These are phyloP conservation scores for Lacerta agilis DNA, from an alignment of 2,797 vertebrate genomes.

Conservation along the genomic window DNA sequence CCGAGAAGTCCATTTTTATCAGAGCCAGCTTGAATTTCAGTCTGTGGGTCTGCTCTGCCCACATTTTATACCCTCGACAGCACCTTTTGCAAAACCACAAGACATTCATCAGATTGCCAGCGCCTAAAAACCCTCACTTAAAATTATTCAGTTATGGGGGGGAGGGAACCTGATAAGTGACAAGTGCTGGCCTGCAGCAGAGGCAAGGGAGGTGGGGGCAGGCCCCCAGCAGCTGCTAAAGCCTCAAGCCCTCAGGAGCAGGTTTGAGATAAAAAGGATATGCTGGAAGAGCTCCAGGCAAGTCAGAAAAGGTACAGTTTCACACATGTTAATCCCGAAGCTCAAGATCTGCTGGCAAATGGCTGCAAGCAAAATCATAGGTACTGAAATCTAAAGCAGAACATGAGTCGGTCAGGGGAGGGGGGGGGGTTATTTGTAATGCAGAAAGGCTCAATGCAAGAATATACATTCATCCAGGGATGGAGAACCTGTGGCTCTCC, in stretches of 20 bases:
- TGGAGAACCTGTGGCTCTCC: no score
- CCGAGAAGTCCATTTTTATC: not conserved
- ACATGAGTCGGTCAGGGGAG: not conserved
- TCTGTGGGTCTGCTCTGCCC: constrained; percentile 12
- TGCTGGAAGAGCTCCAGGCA: constrained; percentile 20
- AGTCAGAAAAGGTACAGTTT: constrained; percentile 22
- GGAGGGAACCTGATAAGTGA: constrained; percentile 9
- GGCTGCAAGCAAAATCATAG: not conserved
- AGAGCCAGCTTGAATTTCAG: not conserved
- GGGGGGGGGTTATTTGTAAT: not conserved
- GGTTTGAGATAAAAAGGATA: constrained; percentile 27
- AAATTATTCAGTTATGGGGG: not conserved
- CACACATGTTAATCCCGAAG: constrained; percentile 2
- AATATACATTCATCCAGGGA: not conserved
- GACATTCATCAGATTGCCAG: not conserved
- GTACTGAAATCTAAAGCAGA: constrained; percentile 17
- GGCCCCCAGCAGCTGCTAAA: not conserved
- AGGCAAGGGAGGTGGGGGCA: not conserved
- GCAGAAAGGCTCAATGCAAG: not conserved
- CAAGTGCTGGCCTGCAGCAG: constrained; percentile 35
- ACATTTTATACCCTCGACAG: not conserved
- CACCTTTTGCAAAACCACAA: not conserved
- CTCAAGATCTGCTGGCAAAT: not conserved
- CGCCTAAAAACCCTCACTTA: constrained; percentile 17
- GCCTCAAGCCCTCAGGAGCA: not conserved